Base-by-base conservation (phyloP, 1,140 invertebrate genomes). In the Hycleus cichorii region DNA sequence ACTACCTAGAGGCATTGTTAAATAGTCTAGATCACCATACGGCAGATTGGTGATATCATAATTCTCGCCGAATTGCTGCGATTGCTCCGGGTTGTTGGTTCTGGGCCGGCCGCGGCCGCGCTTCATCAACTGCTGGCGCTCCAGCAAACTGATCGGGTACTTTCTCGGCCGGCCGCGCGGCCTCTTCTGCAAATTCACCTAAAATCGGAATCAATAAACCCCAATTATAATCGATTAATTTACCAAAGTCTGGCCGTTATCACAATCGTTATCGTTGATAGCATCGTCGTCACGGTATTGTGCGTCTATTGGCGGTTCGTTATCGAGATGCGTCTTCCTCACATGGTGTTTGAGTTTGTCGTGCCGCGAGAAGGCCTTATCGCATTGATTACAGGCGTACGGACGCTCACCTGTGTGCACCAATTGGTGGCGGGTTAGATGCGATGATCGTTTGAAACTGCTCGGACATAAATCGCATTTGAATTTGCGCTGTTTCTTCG, bases 341-440 rank as follows among this genome's bases (percentile, higher is more conserved):
- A 70, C 62, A 55, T 88, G 86, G 53, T 79, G 74, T 45, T 79
- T 78, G 4, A 82, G 60, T 65, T 81, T 80, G 49, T 80, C 80
- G 50, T 79, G 77, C 5, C 79, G 69, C 1, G 84, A 82, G 72
- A 91, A 91, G 63, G 81, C 77, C 52, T 85, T 81, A 2, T 81
- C 77, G 69, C 83, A 84, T n/a, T 77, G 64, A 25, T 71, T 72
- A 52, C 83, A 84, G 5, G 73, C 70, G 64, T 80, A 83, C 0
- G 81, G 81, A 55, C 80, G 75, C 55, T 80, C 77, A 0, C 81
- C 83, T 1, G 80, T 81, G 62, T 84, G 83, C 8, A 80, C 77
- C 39, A 88, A 76, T 52, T 88, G 76, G 69, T 91, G 89, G 49
- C 88, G 78, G 32, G 87, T 82, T 2, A 90, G 74, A 66, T 90